Evolutionary conservation across 2,797 vertebrate genomes (phyloP).

Genomic region (Cephalopachus bancanus): DNA sequence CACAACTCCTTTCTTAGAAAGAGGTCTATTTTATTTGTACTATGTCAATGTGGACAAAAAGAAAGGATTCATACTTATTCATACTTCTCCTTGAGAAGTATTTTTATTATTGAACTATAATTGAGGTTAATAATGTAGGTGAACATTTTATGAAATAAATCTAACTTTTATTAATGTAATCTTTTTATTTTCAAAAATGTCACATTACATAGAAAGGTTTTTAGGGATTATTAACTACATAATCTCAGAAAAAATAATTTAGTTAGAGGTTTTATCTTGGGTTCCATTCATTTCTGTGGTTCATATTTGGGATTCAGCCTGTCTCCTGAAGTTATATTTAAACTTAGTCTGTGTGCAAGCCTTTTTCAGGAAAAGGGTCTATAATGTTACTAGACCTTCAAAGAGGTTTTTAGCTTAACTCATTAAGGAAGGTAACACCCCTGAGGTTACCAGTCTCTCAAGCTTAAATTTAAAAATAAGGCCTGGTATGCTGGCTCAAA

Average conservation of each 20-base stretch:
- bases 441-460: neutral
- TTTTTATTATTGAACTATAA: slow-evolving; percentile 25
- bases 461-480: neutral
- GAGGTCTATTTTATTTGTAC: neutral
- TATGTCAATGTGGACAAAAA: neutral
- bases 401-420: neutral
- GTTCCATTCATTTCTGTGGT: neutral
- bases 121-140: neutral
- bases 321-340: neutral
- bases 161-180: neutral
- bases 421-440: neutral
- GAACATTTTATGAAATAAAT: neutral
- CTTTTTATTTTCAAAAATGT: neutral
- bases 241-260: slow-evolving; percentile 8
- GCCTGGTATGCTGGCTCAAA: no score
- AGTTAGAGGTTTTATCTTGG: slow-evolving; percentile 19
- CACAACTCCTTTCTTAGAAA: neutral
- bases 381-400: neutral
- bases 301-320: slow-evolving; percentile 33
- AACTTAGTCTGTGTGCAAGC: neutral
- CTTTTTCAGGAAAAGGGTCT: neutral
- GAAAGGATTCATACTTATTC: neutral
- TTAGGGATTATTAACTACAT: slow-evolving; percentile 19
- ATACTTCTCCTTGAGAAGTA: slow-evolving; percentile 19
- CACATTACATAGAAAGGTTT: neutral